These are phyloP conservation scores for Heterotis niloticus DNA, from an alignment of 2,113 vertebrate genomes.

Conservation along the genomic window DNA sequence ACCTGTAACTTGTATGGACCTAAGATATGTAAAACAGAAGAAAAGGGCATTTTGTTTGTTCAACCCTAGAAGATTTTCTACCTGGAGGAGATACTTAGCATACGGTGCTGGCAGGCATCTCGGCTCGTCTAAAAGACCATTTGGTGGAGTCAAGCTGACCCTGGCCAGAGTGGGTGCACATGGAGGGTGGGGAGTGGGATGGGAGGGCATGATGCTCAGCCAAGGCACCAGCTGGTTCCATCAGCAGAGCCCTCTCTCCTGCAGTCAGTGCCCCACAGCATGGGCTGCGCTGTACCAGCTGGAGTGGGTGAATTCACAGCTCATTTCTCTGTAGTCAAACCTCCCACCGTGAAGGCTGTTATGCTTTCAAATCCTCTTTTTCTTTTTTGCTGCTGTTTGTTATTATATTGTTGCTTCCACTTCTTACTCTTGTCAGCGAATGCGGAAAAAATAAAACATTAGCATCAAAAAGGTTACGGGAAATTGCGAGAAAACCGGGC, in stretches of 20 bases:
- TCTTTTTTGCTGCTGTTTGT: not conserved
- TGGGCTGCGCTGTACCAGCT: not conserved
- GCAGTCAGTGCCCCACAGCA: not conserved
- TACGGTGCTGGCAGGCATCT: not conserved
- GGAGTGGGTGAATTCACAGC: not conserved
- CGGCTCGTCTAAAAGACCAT: too few relatives aligned
- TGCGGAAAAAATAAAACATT: too few relatives aligned
- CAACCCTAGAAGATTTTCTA: not conserved
- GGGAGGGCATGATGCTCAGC: not conserved
- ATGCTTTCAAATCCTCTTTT: not conserved
- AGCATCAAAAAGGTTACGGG: too few relatives aligned
- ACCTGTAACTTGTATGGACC: too few relatives aligned
- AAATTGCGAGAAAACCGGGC: too few relatives aligned
- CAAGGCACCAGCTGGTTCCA: not conserved
- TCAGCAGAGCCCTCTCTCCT: not conserved
- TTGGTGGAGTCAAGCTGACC: too few relatives aligned
- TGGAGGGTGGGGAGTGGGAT: not conserved
- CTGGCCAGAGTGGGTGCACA: not conserved
- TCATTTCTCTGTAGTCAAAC: constrained; percentile 1
- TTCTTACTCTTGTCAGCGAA: not conserved
- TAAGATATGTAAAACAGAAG: too few relatives aligned
- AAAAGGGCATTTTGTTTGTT: not conserved
- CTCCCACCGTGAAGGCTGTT: not conserved
- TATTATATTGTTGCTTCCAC: too few relatives aligned
- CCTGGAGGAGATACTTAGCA: not conserved